Percentiles rank a stretch among this genome's conserved stretches.
Evolutionary conservation across 2,797 vertebrate genomes (phyloP).

Genomic region (Malacoraja senta): DNA sequence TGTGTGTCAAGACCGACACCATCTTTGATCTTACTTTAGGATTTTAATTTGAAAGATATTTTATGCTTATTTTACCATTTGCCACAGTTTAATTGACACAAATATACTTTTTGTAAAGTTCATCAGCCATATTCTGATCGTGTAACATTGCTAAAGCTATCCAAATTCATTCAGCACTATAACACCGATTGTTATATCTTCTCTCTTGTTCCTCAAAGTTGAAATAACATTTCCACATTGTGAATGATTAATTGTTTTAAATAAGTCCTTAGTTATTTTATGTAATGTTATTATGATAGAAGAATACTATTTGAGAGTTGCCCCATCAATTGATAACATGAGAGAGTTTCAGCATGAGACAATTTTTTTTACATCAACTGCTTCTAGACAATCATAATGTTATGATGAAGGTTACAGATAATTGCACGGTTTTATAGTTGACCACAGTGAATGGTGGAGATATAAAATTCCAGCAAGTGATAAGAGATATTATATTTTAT

Average conservation of each 20-base stretch:
- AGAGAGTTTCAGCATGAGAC: background rate
- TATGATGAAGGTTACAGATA: background rate
- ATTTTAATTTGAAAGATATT: background rate
- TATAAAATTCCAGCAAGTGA: background rate
- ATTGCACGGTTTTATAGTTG: background rate
- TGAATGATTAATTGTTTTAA: no score
- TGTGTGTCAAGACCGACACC: background rate
- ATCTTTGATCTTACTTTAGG: background rate
- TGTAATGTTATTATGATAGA: background rate
- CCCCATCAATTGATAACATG: background rate
- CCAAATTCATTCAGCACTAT: background rate
- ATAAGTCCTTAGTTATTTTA: background rate
- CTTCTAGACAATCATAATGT: background rate
- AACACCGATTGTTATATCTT: background rate
- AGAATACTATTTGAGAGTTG: background rate
- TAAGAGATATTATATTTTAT: background rate
- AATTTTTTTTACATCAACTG: background rate
- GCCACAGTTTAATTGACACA: background rate
- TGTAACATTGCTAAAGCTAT: background rate
- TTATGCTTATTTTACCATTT: background rate
- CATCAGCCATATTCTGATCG: background rate
- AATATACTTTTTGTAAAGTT: background rate
- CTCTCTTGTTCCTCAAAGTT: background rate
- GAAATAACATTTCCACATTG: background rate
- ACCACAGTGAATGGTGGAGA: background rate